Percentiles rank a stretch among this genome's conserved stretches.
Conservation (phyloP, 2,113 vertebrate genomes). For the Rostratula benghalensis region DNA sequence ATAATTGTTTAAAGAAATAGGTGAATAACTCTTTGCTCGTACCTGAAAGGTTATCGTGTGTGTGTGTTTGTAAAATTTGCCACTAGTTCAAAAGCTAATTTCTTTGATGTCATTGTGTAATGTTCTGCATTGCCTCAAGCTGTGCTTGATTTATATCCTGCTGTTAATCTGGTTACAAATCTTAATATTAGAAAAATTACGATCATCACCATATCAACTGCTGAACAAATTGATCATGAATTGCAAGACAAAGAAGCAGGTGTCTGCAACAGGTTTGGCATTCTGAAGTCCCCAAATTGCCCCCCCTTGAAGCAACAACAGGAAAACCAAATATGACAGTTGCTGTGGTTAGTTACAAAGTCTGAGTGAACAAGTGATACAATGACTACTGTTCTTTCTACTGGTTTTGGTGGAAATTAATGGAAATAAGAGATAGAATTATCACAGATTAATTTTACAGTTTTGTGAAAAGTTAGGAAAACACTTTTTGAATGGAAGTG, state of each 20-base stretch:
- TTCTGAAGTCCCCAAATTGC: not conserved
- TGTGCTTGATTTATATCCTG: not conserved
- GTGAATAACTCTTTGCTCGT: not conserved
- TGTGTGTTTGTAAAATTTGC: not conserved
- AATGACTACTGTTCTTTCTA: not conserved
- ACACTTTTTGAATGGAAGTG: not conserved
- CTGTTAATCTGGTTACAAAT: not conserved
- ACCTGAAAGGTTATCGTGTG: not conserved
- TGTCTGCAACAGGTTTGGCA: not conserved
- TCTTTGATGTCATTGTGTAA: not conserved
- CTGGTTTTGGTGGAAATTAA: not conserved
- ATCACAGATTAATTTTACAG: not conserved
- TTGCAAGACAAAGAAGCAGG: not conserved
- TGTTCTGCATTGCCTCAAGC: not conserved
- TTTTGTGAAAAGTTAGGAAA: not conserved
- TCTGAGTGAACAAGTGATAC: not conserved
- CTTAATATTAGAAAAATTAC: not conserved
- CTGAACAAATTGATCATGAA: not conserved
- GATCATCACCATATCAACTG: not conserved
- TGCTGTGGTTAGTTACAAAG: not conserved
- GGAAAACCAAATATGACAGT: not conserved
- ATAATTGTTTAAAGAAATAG: not conserved
- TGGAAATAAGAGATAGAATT: not conserved
- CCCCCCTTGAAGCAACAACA: not conserved
- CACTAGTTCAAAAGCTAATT: not conserved